Evolutionary conservation across 2,888 invertebrate genomes (phyloP), one percentile per base, ranked within the genome.

Genomic region (Sphaeridia pumilis): DNA sequence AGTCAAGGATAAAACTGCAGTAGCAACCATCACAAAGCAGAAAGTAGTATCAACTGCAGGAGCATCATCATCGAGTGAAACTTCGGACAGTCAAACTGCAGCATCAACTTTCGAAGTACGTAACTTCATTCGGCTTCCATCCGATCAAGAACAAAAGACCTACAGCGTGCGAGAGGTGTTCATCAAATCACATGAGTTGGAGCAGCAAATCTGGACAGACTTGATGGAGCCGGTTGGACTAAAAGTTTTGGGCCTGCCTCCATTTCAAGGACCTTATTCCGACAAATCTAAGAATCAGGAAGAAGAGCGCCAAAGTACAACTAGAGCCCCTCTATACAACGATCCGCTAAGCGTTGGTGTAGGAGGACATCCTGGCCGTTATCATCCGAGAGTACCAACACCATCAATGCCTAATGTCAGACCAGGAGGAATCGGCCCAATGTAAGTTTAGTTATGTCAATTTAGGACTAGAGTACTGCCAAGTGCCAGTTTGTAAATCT

Each of bases 171-270:
- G 38, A 17, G 38, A 34, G 24, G 49, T 56, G n/a, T 59, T 51
- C 31, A 44, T 38, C 17, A 56, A 59, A 22, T 49, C 56, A 2
- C 47, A 45, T 12, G 44, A 51, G 1, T 42, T 63, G 31, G 63
- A 63, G 49, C 49, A 41, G 4, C 45, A 54, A 38, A 55, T 63
- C 21, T 63, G 60, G 58, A 41, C 46, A 7, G 53, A 55, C 21
- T 35, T 63, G 10, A 55, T 63, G 57, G 63, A 60, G 21, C 63
- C 63, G 4, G 27, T 60, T 24, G 59, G 59, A 26, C 28, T 63
- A 1, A 46, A 45, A 31, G 60, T 58, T 2, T 47, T 52, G 25
- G 60, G 59, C 12, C 51, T 56, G 22, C 48, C 54, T 7, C 57
- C 56, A 17, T 42, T 58, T n/a, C 58, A 50, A 7, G 58, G 59